These are phyloP conservation scores for Drosophila simulans DNA, from an alignment of 1,140 invertebrate genomes.

Conservation along the genomic window DNA sequence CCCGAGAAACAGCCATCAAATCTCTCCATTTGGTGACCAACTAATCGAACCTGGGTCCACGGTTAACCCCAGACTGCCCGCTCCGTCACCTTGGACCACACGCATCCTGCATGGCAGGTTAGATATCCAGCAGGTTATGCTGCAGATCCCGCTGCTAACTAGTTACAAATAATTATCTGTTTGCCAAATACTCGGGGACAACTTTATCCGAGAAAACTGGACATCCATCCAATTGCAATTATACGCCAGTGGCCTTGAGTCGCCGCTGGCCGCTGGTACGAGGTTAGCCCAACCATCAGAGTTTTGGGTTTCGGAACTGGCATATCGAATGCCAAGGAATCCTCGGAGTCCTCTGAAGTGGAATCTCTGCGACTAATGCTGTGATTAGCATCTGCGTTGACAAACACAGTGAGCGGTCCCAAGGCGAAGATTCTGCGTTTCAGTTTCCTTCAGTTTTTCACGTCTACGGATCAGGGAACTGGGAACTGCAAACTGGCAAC, in stretches of 20 bases:
- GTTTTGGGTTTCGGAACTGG: conserved; percentile 41
- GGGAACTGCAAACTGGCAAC: background rate
- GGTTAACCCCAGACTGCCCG: conserved; percentile 74
- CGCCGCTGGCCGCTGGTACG: conserved; percentile 24
- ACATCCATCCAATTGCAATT: conserved; percentile 64
- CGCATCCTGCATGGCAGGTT: background rate
- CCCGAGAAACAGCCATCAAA: background rate
- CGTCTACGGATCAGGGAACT: conserved; percentile 3
- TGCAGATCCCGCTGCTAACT: conserved; percentile 66
- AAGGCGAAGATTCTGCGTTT: conserved; percentile 48
- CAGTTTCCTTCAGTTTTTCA: conserved; percentile 9
- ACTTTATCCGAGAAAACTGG: conserved; percentile 28
- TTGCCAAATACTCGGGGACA: conserved; percentile 65
- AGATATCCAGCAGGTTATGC: conserved; percentile 7
- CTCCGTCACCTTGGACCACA: conserved; percentile 57
- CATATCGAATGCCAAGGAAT: conserved; percentile 38
- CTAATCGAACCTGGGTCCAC: conserved; percentile 47
- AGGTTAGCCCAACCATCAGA: conserved; percentile 69
- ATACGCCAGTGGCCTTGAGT: conserved; percentile 47
- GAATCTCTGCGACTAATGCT: conserved; percentile 77
- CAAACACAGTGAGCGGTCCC: conserved; percentile 80
- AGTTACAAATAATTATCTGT: conserved; percentile 75
- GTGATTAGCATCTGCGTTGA: conserved; percentile 85
- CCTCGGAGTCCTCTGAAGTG: conserved; percentile 51
- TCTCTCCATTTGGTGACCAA: conserved; percentile 31